A percentile compares a stretch with the other conserved stretches of the same genome.
Conservation (phyloP, 2,113 vertebrate genomes). For the Eubucco bourcierii region DNA sequence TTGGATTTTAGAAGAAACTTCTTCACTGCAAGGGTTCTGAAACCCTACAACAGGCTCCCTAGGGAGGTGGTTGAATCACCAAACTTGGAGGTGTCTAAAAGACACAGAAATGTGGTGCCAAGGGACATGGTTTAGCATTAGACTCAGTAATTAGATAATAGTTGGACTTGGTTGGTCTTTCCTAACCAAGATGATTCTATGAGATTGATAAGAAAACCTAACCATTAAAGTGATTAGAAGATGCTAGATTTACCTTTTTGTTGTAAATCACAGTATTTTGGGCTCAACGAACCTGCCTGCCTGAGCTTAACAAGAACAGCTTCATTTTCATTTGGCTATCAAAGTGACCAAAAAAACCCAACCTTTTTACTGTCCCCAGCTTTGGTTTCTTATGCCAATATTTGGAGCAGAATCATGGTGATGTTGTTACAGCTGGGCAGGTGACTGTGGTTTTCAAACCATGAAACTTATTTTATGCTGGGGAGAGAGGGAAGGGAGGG, state of each 20-base stretch:
- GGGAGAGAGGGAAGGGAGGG: too few species aligned
- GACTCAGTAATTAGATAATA: too few species aligned
- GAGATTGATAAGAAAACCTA: neutral
- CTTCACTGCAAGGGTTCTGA: too few species aligned
- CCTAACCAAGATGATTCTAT: too few species aligned
- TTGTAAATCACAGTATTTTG: neutral
- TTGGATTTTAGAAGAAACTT: too few species aligned
- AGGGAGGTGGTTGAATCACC: too few species aligned
- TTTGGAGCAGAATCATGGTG: rapidly evolving
- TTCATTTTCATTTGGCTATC: neutral
- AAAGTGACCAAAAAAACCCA: neutral
- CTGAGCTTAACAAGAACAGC: neutral
- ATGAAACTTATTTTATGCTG: neutral
- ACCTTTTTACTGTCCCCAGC: neutral
- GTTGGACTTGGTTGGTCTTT: too few species aligned
- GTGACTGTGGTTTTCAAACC: neutral
- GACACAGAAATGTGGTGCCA: too few species aligned
- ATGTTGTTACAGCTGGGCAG: neutral
- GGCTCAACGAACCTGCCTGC: neutral
- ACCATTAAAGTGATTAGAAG: neutral
- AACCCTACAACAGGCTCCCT: too few species aligned
- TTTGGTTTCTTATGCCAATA: neutral
- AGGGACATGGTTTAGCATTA: too few species aligned
- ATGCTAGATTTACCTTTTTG: neutral
- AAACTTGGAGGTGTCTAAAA: too few species aligned